These are phyloP conservation scores for Acleris sparsana DNA, from an alignment of 2,888 invertebrate species.

Conservation along the genomic window DNA sequence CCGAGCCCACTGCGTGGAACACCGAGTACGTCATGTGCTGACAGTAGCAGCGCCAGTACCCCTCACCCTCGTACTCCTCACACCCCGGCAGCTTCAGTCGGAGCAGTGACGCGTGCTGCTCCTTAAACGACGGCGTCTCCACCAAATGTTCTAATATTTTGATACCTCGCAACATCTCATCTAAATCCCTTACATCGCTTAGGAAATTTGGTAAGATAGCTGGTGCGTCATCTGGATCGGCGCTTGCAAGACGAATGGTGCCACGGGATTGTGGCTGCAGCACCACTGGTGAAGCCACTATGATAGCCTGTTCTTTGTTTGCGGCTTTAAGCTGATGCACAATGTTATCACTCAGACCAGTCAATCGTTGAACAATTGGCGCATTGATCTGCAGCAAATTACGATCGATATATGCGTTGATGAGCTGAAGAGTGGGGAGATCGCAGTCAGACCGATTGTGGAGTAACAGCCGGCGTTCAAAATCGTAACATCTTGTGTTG, in stretches of 20 bases:
- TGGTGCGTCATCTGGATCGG: slow-evolving; percentile 50
- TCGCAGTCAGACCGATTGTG: slow-evolving; percentile 52
- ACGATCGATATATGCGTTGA: slow-evolving; percentile 52
- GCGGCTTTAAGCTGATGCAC: slow-evolving; percentile 48
- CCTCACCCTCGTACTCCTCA: slow-evolving; percentile 40
- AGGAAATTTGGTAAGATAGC: slow-evolving; percentile 60
- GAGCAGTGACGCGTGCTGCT: slow-evolving; percentile 48
- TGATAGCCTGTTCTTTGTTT: slow-evolving; percentile 48
- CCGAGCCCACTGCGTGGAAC: slow-evolving; percentile 61
- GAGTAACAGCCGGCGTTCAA: slow-evolving; percentile 41
- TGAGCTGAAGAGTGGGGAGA: slow-evolving; percentile 56
- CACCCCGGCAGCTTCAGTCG: slow-evolving; percentile 51
- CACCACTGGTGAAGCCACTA: slow-evolving; percentile 52
- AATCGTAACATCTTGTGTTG: slow-evolving; percentile 61
- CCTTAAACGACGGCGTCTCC: slow-evolving; percentile 44
- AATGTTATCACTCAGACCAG: slow-evolving; percentile 44
- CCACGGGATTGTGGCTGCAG: slow-evolving; percentile 58
- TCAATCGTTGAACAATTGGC: slow-evolving; percentile 40
- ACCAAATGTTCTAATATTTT: slow-evolving; percentile 52
- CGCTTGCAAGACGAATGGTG: slow-evolving; percentile 51
- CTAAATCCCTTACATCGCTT: slow-evolving; percentile 52
- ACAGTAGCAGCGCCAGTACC: slow-evolving; percentile 64
- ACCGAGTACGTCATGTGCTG: slow-evolving; percentile 60
- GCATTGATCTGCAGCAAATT: slow-evolving; percentile 41
- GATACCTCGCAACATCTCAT: slow-evolving; percentile 53